These are phyloP conservation scores for Loxodonta africana DNA, from an alignment of 2,113 vertebrate genomes.

Conservation along the genomic window DNA sequence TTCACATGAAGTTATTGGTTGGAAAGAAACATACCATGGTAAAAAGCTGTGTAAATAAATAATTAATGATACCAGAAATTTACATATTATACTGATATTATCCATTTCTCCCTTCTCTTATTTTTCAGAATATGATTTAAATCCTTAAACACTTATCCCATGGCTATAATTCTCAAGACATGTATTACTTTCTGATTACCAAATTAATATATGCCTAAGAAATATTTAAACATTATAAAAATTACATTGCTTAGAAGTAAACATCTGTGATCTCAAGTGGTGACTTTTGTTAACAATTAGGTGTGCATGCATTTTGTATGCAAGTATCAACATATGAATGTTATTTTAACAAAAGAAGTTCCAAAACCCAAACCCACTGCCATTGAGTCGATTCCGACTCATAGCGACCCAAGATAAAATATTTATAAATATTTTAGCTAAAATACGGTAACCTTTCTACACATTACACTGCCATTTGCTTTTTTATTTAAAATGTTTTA, in stretches of 20 bases:
- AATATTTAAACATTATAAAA: slow-evolving; percentile 36
- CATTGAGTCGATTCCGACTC: too few species aligned
- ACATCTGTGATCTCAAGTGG: neutral
- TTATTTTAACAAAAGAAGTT: neutral
- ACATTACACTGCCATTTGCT: neutral
- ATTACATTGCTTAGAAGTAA: neutral
- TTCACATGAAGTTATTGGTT: slow-evolving; percentile 9
- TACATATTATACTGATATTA: neutral
- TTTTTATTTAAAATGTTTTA: slow-evolving; percentile 37
- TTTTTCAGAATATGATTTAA: slow-evolving; percentile 52
- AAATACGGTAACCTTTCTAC: neutral
- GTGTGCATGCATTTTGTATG: neutral
- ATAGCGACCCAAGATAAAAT: too few species aligned
- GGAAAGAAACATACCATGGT: slow-evolving; percentile 45
- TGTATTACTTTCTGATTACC: slow-evolving; percentile 27
- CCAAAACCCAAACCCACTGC: too few species aligned
- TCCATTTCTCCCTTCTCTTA: neutral
- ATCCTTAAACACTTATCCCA: neutral
- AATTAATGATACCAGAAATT: neutral
- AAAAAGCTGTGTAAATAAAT: slow-evolving; percentile 29
- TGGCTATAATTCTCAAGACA: slow-evolving; percentile 8
- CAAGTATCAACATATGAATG: neutral
- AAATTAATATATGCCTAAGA: neutral
- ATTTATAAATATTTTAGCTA: neutral
- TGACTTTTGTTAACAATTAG: slow-evolving; percentile 16